Percentiles rank a stretch among this genome's conserved stretches.
phyloP scores from a whole-genome alignment of 1,140 invertebrate genomes.

The Scaptomyza pallida region DNA sequence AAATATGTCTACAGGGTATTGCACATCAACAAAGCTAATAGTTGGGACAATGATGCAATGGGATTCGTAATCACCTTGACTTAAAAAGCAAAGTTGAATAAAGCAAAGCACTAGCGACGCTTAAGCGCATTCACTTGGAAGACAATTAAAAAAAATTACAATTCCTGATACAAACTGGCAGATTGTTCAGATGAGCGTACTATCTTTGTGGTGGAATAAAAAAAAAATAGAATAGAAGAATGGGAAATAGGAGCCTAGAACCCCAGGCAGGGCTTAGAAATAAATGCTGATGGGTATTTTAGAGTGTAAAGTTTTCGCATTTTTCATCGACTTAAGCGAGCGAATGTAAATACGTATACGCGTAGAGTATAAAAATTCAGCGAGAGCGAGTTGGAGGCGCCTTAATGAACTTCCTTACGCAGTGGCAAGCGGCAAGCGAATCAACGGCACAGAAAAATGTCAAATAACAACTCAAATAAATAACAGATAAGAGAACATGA shows the following conservation, averaged over 20 bases:
- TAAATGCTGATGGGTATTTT: conserved; percentile 39
- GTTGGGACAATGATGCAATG: conserved; percentile 14
- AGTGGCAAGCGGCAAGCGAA: conserved; percentile 24
- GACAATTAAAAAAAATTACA: conserved; percentile 40
- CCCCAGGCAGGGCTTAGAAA: conserved; percentile 1
- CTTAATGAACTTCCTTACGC: conserved; percentile 51
- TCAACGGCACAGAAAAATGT: conserved; percentile 67
- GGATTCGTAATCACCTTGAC: neutral
- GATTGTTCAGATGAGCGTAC: conserved; percentile 40
- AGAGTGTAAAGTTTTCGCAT: conserved; percentile 57
- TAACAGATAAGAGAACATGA: conserved; percentile 61
- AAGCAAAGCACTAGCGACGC: conserved; percentile 5
- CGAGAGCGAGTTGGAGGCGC: neutral
- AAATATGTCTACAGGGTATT: no score
- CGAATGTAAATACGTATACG: conserved; percentile 48
- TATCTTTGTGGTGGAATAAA: conserved; percentile 21
- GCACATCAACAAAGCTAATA: conserved; percentile 8
- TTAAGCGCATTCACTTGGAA: conserved; percentile 46
- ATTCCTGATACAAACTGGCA: conserved; percentile 24
- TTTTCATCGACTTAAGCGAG: conserved; percentile 61
- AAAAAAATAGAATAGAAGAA: conserved; percentile 4
- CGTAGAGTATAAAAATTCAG: neutral
- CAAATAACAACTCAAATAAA: conserved; percentile 67
- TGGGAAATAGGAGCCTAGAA: neutral
- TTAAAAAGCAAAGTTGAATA: conserved; percentile 1